Evolutionary conservation across 2,888 invertebrate species (phyloP), one percentile per base, ranked within the genome.

Genomic region (Tetrapedia diversipes): DNA sequence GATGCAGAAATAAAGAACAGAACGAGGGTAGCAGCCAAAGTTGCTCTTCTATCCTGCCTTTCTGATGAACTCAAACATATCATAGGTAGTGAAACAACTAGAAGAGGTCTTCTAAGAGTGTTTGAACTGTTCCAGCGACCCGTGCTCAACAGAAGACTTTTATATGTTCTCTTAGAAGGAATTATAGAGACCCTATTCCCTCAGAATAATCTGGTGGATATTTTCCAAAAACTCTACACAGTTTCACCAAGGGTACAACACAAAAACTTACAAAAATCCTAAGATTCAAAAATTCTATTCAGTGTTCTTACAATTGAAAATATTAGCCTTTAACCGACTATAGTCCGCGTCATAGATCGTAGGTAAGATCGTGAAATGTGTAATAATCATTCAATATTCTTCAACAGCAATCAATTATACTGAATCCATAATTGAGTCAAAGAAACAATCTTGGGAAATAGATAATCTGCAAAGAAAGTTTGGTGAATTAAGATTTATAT

Each of bases 41-140:
- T 96, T 1, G 96, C 97, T 43, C 93, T 98, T 82, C 92, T 98
- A 11, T 96, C 97, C 0, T 96, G 96, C 83, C 93, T 97, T 57
- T 96, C 98, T 95, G 98, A 98, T 92, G 98, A 98, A 91, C 92
- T 98, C 74, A 95, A 96, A 85, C 96, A 97, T 89, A 95, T 98
- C 84, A 96, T 98, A 70, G 98, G 98, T 0, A 96, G 96, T 51
- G 97, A 98, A 89, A 97, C 97, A 2, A 96, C 97, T 3, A 93
- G 97, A 27, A 94, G 96, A 83, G 98, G 98, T 4, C 93, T 97
- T 16, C 92, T 97, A 65, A 95, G 96, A 16, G 95, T 98, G 32
- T 98, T 98, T 91, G 97, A 97, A 88, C 94, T 98, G 86, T 96
- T 98, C 86, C 98, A 98, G 93, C 95, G 96, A 84, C 95, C 96